phyloP scores from a whole-genome alignment of 2,888 invertebrate genomes.

The Protula sp. region DNA sequence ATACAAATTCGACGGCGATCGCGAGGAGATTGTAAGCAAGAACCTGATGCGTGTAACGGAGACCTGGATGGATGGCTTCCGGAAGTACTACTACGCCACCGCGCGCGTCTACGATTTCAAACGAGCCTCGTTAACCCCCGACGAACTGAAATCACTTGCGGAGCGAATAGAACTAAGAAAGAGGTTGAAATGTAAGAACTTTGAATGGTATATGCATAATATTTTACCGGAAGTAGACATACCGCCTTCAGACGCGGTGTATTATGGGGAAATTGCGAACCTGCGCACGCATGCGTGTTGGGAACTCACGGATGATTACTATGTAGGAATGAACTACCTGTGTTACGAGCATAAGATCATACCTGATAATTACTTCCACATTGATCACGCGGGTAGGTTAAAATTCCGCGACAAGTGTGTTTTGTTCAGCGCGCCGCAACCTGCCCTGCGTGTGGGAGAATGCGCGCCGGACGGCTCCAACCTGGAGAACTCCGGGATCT shows the following conservation, averaged over 20 bases:
- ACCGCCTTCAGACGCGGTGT: conserved; percentile 22
- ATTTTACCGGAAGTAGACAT: conserved; percentile 57
- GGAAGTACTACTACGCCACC: conserved; percentile 27
- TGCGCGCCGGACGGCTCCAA: conserved; percentile 17
- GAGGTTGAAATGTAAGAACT: conserved; percentile 73
- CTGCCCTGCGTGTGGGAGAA: conserved; percentile 16
- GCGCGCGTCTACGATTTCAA: conserved; percentile 24
- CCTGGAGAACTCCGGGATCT: conserved; percentile 14
- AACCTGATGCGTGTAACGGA: conserved; percentile 31
- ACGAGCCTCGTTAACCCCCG: conserved; percentile 12
- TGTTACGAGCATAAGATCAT: conserved; percentile 30
- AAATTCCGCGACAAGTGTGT: conserved; percentile 23
- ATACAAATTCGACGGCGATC: conserved; percentile 26
- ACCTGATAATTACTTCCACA: conserved; percentile 24
- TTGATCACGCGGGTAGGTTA: conserved; percentile 20
- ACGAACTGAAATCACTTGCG: conserved; percentile 19
- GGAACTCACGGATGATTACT: conserved; percentile 24
- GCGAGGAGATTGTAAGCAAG: conserved; percentile 25
- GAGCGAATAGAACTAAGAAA: conserved; percentile 67
- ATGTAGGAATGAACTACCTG: conserved; percentile 24
- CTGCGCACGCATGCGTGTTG: conserved; percentile 25
- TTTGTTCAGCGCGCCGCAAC: conserved; percentile 12
- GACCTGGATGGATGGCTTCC: conserved; percentile 28
- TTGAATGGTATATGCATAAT: conserved; percentile 68
- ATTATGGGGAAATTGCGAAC: conserved; percentile 29